Evolutionary conservation across 2,888 invertebrate species (phyloP), one percentile per base, ranked within the genome.

Genomic region (Erebia palarica): DNA sequence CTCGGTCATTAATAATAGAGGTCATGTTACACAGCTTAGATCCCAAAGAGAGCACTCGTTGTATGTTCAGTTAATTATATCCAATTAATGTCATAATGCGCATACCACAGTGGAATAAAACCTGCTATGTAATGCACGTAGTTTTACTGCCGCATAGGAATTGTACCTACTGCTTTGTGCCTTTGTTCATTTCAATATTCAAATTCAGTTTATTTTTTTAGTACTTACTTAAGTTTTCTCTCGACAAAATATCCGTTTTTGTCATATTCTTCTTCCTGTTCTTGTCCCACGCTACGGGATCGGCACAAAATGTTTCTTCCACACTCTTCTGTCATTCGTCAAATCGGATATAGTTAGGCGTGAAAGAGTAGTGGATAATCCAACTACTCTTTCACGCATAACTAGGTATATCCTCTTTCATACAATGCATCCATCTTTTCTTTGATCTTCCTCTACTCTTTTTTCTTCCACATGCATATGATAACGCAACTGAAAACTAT

Each of bases 51-150:
- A 60, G 13, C 4, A 47, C 47, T 21, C 61, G 61, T 47, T 7
- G 47, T 13, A 42, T 16, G 16, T 10, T 60, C 21, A 11, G 42
- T 59, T 42, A 36, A 59, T 36, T 44, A 18, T 42, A 36, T 36
- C 44, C 60, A 42, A 60, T 60, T 60, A 60, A 60, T 42, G 60
- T 60, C 60, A 16, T 60, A 44, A 60, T 44, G 47, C 18, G 36
- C 27, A 61, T 61, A 16, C 18, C 44, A 16, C 18, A 21, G 18
- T 61, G 13, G 61, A 61, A 61, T 61, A 47, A 61, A 61, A 61
- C 42, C n/a, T 60, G 42, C 59, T n/a, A 57, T 60, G n/a, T 42
- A n/a, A 61, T 47, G 61, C 11, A 11, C 18, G 61, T 47, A 18
- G 11, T 16, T 44, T 61, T 42, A 55, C 18, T 55, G 16, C 16